Conservation (phyloP, 2,113 vertebrate genomes). For the Hippocampus abdominalis region DNA sequence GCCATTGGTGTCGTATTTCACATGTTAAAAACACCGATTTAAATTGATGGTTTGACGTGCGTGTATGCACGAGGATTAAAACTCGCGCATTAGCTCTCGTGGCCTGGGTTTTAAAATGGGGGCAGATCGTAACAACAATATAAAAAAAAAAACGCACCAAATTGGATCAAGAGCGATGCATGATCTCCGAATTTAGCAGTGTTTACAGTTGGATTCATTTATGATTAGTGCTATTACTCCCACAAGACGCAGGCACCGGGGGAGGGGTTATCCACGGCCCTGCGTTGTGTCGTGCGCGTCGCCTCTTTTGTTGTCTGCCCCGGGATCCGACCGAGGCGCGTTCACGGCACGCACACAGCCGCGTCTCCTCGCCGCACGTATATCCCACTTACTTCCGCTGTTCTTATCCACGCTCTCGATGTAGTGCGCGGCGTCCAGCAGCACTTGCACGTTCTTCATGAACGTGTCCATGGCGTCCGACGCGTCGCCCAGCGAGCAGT, state of each 20-base stretch:
- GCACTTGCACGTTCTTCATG: constrained; percentile 88
- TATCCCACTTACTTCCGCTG: constrained; percentile 88
- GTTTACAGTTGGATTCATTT: background rate
- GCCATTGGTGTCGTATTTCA: background rate
- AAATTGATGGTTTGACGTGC: background rate
- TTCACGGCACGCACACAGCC: background rate
- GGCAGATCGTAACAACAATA: background rate
- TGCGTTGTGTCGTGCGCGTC: constrained; percentile 44
- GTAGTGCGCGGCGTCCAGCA: constrained; percentile 88
- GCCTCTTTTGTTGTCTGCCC: constrained; percentile 73
- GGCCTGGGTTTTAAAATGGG: background rate
- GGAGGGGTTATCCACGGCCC: constrained; percentile 4
- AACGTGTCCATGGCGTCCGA: constrained; percentile 82
- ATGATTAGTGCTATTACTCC: background rate
- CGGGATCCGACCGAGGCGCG: background rate
- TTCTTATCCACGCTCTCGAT: constrained; percentile 87
- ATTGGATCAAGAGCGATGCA: background rate
- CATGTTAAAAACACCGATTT: background rate
- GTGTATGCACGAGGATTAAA: background rate
- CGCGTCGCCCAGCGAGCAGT: constrained; percentile 82
- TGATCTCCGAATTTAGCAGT: background rate
- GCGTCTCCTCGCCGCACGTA: constrained; percentile 3
- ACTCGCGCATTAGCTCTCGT: too few relatives aligned
- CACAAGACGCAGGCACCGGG: background rate
- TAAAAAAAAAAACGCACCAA: background rate